Evolutionary conservation across 2,797 vertebrate genomes (phyloP).

Genomic region (Buphagus erythrorhynchus): DNA sequence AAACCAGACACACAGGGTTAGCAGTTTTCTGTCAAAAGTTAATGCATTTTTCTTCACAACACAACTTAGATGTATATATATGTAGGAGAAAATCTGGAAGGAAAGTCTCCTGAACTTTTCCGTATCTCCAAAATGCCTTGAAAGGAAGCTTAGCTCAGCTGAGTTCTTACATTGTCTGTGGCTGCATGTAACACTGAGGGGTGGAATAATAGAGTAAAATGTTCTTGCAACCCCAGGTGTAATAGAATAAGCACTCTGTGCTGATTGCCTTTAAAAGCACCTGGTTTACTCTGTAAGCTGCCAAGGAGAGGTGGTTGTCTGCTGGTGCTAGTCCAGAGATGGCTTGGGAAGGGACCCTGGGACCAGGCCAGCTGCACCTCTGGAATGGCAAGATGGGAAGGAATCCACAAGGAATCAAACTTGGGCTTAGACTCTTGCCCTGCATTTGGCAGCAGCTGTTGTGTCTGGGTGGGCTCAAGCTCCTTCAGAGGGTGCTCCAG

Average conservation of each 20-base stretch:
- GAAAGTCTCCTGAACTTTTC: background rate
- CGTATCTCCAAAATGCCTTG: background rate
- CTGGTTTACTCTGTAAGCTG: background rate
- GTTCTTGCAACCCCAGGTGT: background rate
- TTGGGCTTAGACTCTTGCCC: background rate
- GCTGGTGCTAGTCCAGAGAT: background rate
- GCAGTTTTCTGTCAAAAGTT: background rate
- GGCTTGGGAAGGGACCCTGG: background rate
- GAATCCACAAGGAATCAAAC: background rate
- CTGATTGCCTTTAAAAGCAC: background rate
- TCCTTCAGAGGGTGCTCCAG: background rate
- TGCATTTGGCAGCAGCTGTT: background rate
- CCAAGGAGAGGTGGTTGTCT: background rate
- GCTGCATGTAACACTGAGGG: accelerated
- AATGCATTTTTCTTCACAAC: background rate
- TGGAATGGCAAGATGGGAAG: background rate
- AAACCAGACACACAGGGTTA: background rate
- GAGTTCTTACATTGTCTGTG: background rate
- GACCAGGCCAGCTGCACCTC: accelerated
- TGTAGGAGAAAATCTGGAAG: background rate
- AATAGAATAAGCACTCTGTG: background rate
- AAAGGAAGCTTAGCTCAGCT: background rate
- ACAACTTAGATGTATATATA: background rate
- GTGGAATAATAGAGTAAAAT: background rate
- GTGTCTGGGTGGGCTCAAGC: background rate